Base-by-base conservation (phyloP, 2,113 vertebrate genomes). In the Pachycephala philippinensis region DNA sequence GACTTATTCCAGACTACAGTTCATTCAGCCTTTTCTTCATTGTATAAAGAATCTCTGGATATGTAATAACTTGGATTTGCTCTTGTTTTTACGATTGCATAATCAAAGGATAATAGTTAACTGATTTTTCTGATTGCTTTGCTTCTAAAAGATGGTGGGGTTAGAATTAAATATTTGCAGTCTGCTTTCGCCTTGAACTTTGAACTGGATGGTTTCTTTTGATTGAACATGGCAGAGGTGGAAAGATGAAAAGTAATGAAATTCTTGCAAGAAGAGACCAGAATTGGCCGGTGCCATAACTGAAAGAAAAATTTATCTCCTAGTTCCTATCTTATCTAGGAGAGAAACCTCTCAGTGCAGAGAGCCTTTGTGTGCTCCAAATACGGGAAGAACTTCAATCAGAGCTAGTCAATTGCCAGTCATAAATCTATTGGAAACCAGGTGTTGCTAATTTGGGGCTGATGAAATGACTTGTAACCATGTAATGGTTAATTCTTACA, bases 401-500 rank as follows among this genome's bases (percentile, higher is more conserved):
- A 66, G 71, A 66, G 75, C 66, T 74, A 57, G 76, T 94, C 70
- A 76, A 18, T 85, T 90, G 54, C 33, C 50, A 86, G 54, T 57
- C 45, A 30, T 92, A 93, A 92, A 90, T 86, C 85, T 71, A 52
- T 70, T 86, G 90, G 83, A 96, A 97, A 80, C 71, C 66, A 92
- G 86, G 59, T 95, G 86, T 86, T 86, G 63, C 8, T 96, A 83
- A 95, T 96, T 87, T 80, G 50, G 47, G 68, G 50, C 71, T 92
- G 84, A 86, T 94, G 68, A 80, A 95, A 90, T 86, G 68, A 70
- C 66, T 96, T 95, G 90, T 80, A 95, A 88, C 85, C 82, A 90
- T 83, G 53, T 96, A 94, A 79, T 71, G 57, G 78, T 96, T 95
- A 93, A 95, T 91, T 94, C 75, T 86, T 77, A 77, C 47, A 94